Conservation (phyloP, 2,888 invertebrate species). For the Lasioglossum zephyrum region DNA sequence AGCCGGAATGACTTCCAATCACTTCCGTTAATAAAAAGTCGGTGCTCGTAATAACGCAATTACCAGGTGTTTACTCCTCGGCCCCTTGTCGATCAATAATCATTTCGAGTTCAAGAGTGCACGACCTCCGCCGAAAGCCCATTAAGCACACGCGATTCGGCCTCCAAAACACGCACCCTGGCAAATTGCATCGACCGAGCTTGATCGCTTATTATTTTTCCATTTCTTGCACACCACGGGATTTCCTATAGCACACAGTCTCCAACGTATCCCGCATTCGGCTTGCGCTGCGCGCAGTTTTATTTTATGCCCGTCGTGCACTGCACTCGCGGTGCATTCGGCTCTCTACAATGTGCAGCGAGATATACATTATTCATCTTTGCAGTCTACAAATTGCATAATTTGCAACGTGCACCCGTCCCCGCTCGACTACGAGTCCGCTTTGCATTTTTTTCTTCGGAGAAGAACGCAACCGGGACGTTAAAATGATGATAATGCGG, state of each 20-base stretch:
- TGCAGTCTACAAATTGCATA: conserved; percentile 3
- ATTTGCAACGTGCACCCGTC: background rate
- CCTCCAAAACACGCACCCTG: background rate
- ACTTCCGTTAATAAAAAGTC: conserved; percentile 20
- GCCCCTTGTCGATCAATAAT: background rate
- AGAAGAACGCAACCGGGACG: background rate
- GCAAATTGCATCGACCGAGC: background rate
- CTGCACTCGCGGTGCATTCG: background rate
- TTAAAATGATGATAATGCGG: background rate
- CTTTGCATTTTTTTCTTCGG: background rate
- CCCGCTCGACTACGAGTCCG: background rate
- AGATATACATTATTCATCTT: background rate
- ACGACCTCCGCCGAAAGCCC: background rate
- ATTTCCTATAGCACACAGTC: background rate
- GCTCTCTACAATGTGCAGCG: background rate
- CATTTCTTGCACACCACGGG: background rate
- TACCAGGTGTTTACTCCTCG: conserved; percentile 23
- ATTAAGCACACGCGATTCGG: conserved; percentile 23
- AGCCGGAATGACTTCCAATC: background rate
- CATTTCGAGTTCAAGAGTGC: conserved; percentile 22
- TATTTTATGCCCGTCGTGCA: background rate
- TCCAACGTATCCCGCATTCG: background rate
- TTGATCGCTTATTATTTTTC: background rate
- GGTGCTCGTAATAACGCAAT: conserved; percentile 14
- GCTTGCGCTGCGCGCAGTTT: background rate